Conservation (phyloP, 92 coral and sea anemone species). For the Chrysogorgia sp. region DNA sequence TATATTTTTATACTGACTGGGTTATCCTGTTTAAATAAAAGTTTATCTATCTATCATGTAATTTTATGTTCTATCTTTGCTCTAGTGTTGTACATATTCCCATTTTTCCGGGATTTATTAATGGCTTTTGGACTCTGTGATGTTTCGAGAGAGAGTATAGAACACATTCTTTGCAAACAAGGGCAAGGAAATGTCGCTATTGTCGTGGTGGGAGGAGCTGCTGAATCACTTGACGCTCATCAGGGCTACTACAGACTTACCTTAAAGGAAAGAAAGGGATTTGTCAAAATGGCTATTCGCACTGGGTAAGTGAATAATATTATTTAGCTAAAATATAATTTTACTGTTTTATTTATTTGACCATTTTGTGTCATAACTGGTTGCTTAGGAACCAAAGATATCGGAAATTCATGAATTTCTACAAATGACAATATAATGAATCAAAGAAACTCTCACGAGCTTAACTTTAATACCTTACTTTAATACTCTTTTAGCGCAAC, state of each 20-base stretch:
- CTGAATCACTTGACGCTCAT: slow-evolving; percentile 94
- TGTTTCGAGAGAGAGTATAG: slow-evolving; percentile 84
- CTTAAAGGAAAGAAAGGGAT: slow-evolving; percentile 85
- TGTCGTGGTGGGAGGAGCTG: slow-evolving; percentile 95
- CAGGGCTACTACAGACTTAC: slow-evolving; percentile 89
- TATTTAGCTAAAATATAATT: not conserved
- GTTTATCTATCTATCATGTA: too few species aligned
- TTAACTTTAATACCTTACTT: too few species aligned
- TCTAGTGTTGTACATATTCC: slow-evolving; percentile 88
- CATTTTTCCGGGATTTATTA: slow-evolving; percentile 82
- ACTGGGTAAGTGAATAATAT: slow-evolving; percentile 72
- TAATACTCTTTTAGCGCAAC: too few species aligned
- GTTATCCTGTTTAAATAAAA: too few species aligned
- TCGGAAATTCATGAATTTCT: too few species aligned
- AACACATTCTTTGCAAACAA: slow-evolving; percentile 69
- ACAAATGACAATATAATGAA: too few species aligned
- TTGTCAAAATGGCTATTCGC: slow-evolving; percentile 87
- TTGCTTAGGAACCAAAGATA: too few species aligned
- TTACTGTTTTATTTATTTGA: too few species aligned
- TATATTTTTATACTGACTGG: too few species aligned
- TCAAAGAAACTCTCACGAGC: too few species aligned
- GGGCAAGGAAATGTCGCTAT: slow-evolving; percentile 92
- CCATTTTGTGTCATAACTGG: too few species aligned
- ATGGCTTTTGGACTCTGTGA: slow-evolving; percentile 95
- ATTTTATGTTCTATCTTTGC: slow-evolving; percentile 1